phyloP scores from a whole-genome alignment of 2,888 invertebrate species.

The Lycaena phlaeas region DNA sequence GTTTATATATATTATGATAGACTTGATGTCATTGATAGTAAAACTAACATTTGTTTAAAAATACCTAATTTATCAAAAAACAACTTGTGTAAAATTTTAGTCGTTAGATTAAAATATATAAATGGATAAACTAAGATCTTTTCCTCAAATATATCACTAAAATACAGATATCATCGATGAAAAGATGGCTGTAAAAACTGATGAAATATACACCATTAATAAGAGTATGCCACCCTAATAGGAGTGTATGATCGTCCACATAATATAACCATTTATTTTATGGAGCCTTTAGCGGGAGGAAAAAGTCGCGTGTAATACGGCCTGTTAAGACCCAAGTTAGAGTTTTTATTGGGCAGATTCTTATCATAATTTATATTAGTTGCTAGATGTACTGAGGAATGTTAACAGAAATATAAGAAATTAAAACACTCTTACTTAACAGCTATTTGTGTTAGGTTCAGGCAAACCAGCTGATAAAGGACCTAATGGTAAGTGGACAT shows the following conservation, averaged over 20 bases:
- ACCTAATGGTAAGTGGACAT: too few species aligned
- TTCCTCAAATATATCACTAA: not conserved
- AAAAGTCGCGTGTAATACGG: conserved; percentile 3
- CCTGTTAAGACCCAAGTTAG: not conserved
- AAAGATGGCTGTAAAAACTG: conserved; percentile 1
- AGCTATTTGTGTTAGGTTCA: too few species aligned
- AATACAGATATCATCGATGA: conserved; percentile 6
- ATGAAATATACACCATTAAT: conserved; percentile 6
- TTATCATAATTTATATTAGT: not conserved
- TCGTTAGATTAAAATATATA: too few species aligned
- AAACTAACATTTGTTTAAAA: too few species aligned
- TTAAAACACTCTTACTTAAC: too few species aligned
- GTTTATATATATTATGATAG: too few species aligned
- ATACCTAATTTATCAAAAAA: too few species aligned
- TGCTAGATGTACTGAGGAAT: too few species aligned
- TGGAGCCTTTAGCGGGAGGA: conserved; percentile 9
- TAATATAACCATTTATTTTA: conserved; percentile 15
- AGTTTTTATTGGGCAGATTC: not conserved
- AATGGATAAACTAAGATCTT: not conserved
- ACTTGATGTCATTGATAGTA: too few species aligned
- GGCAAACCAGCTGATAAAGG: too few species aligned
- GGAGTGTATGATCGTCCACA: conserved; percentile 13
- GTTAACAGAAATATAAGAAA: too few species aligned
- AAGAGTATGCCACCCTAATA: conserved; percentile 9
- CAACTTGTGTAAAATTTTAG: too few species aligned